A percentile compares a stretch with the other conserved stretches of the same genome.
phyloP scores from a whole-genome alignment of 2,113 vertebrate species.

The Gallinago undulata region DNA sequence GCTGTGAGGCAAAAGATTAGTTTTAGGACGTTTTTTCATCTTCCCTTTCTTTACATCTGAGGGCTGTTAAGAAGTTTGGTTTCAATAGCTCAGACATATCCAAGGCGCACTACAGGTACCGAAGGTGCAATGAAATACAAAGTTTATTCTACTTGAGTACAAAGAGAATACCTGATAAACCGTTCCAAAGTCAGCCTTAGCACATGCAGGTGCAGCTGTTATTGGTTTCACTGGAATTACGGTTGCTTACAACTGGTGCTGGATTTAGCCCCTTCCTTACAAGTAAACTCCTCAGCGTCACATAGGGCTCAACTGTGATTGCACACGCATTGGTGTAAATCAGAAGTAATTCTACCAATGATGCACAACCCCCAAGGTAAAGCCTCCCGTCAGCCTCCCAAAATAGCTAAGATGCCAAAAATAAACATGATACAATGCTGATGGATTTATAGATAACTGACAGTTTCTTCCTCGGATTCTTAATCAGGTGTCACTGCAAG shows the following conservation, averaged over 20 bases:
- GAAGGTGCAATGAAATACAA: slow-evolving; percentile 35
- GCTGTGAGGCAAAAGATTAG: slow-evolving; percentile 52
- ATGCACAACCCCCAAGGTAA: not conserved
- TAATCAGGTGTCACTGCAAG: slow-evolving; percentile 45
- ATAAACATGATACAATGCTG: not conserved
- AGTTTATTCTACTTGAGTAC: slow-evolving; percentile 41
- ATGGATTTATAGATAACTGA: slow-evolving; percentile 30
- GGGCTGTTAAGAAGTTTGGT: slow-evolving; percentile 49
- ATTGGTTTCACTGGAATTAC: slow-evolving; percentile 39
- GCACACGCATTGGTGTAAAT: not conserved
- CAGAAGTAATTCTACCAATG: slow-evolving; percentile 1
- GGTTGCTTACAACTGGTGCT: not conserved
- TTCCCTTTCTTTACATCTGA: slow-evolving; percentile 43
- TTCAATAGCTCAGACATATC: slow-evolving; percentile 30
- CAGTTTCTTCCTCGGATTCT: slow-evolving; percentile 14
- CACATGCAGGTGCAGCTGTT: slow-evolving; percentile 45
- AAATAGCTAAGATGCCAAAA: not conserved
- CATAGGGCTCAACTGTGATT: not conserved
- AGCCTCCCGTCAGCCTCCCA: not conserved
- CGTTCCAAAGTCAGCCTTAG: slow-evolving; percentile 28
- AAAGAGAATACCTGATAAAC: slow-evolving; percentile 37
- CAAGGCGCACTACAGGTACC: not conserved
- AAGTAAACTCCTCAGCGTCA: not conserved
- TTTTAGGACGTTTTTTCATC: slow-evolving; percentile 41
- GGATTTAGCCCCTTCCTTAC: not conserved